Base-by-base conservation (phyloP, 2,888 invertebrate genomes). In the Plebejus melissa region DNA sequence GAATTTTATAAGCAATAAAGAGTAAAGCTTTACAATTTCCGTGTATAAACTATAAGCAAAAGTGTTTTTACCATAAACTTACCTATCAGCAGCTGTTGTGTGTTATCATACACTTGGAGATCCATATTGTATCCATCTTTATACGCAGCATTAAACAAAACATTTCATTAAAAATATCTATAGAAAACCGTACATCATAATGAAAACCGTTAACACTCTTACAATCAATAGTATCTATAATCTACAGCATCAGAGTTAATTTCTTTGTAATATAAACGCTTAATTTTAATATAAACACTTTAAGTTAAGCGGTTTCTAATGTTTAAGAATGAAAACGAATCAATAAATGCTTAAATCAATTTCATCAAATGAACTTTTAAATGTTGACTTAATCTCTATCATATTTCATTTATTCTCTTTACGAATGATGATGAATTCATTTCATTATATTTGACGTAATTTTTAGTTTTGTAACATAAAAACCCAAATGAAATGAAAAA, bases 21-120 rank as follows among this genome's bases (percentile, higher is more conserved):
- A 22, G 22, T 22, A 22, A 22, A 22, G 22, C 22, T 22, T 22
- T 22, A 22, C 22, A 22, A 22, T 22, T 22, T 22, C 22, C 22
- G 22, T 22, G 22, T 22, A 22, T 22, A 22, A 22, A 22, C 22
- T 22, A 22, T 22, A 22, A 22, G 22, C 22, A 22, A 22, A 22
- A 22, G 22, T 22, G 22, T 22, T 22, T 22, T 22, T 22, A 22
- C 22, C 22, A 22, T 22, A 22, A 0, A 32, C 90, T 89, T 86
- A 90, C 90, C 90, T 77, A 90, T 87, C 74, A 90, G 84, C 77
- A 90, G 83, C 79, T 90, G 90, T 80, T 90, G 90, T 28, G 89
- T 89, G 80, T 90, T 90, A 81, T 90, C 90, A 78, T 89, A 90
- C 79, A 87, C 87, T 85, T 90, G 90, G 38, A 89, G 88, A 81